phyloP scores from a whole-genome alignment of 2,113 vertebrate genomes.

The Catharus fuscescens region DNA sequence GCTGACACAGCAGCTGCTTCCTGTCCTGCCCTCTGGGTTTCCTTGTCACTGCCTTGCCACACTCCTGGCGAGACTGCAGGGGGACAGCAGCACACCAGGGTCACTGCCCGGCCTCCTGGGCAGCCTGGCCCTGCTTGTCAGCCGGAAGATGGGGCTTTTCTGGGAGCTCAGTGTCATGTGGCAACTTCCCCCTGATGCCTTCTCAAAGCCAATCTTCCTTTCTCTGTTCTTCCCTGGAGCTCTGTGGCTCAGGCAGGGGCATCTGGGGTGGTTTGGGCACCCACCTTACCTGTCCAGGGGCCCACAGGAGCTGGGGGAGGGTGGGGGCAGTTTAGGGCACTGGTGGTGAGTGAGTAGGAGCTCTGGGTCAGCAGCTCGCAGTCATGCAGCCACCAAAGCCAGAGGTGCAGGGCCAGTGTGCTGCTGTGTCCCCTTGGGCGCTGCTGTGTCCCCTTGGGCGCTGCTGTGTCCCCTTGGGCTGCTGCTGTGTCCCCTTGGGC shows the following conservation, averaged over 20 bases:
- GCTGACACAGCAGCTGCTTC: neutral
- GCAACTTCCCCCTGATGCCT: neutral
- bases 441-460: neutral
- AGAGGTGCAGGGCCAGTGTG: rapidly evolving
- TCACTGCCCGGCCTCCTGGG: neutral
- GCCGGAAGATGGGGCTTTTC: rapidly evolving
- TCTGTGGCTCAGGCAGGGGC: neutral
- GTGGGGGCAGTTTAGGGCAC: neutral
- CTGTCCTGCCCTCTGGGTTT: neutral
- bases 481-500: rapidly evolving
- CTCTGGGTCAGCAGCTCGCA: neutral
- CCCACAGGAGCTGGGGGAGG: neutral
- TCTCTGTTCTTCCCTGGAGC: neutral
- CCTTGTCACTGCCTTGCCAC: neutral
- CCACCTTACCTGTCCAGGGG: neutral
- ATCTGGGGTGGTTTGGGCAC: neutral
- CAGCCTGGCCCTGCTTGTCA: neutral
- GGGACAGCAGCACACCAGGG: neutral
- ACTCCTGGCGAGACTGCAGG: rapidly evolving
- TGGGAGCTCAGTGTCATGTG: neutral
- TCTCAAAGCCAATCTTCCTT: neutral
- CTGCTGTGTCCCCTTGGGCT: neutral
- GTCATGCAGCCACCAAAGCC: neutral
- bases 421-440: rapidly evolving
- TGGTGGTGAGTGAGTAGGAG: neutral